Evolutionary conservation across 2,797 vertebrate species (phyloP).

Genomic region (Limnodromus scolopaceus): DNA sequence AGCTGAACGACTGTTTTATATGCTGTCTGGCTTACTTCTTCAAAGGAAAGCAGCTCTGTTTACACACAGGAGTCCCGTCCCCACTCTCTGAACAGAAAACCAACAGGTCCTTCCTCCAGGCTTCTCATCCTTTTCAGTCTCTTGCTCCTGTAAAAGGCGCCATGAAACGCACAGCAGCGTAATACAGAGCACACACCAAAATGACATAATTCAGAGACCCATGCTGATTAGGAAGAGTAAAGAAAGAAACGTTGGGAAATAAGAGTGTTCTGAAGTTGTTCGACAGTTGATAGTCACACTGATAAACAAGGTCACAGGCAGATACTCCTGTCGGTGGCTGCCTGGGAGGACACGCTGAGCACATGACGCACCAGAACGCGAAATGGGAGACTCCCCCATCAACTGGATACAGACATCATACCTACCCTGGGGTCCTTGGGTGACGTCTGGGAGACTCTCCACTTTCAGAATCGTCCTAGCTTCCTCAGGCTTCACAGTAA

Average conservation of each 20-base stretch:
- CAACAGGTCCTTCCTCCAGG: not conserved
- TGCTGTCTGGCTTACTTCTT: not conserved
- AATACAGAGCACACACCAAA: not conserved
- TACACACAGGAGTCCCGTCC: not conserved
- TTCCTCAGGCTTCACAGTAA: not conserved
- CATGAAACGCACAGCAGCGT: not conserved
- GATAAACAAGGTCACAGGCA: not conserved
- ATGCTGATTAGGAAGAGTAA: not conserved
- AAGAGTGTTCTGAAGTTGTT: not conserved
- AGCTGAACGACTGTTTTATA: not conserved
- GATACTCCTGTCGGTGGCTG: not conserved
- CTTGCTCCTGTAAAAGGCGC: not conserved
- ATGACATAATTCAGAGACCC: not conserved
- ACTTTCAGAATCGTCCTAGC: not conserved
- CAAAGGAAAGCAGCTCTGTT: not conserved
- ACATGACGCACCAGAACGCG: fast-evolving
- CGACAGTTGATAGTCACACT: not conserved
- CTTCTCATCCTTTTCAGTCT: not conserved
- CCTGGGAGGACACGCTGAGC: not conserved
- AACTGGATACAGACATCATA: not conserved
- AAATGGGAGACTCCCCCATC: not conserved
- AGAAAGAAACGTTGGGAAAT: not conserved
- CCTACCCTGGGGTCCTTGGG: not conserved
- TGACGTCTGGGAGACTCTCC: not conserved
- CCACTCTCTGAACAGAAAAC: not conserved